Base-by-base conservation (phyloP, 2,797 vertebrate genomes). In the Pseudochromis fuscus region DNA sequence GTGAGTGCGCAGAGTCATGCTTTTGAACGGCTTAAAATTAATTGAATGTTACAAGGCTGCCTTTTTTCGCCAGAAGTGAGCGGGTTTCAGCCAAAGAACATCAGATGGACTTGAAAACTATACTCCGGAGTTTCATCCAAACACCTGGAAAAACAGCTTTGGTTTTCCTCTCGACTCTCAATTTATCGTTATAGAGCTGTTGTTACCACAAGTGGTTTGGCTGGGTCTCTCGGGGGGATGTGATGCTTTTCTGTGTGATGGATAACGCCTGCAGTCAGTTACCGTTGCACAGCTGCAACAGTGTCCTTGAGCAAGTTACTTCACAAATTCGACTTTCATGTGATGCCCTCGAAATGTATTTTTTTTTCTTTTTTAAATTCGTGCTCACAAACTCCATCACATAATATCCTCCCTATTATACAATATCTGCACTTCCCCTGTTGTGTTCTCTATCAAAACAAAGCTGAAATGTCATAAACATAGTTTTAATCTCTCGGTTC, bases 121-220 rank as follows among this genome's bases (percentile, higher is more conserved):
- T 11, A 53, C 72, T 30, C 48, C 15, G 53, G 83, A 79, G 73
- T 82, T 79, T 67, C 3, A 18, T 81, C 81, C 78, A 83, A 83
- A 84, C 89, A 91, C 88, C 90, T 91, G 89, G 82, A 88, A 86
- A 88, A 86, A 82, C 87, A 82, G 85, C 83, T 82, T 65, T 35
- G 71, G 74, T 65, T 86, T 85, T 83, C 69, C 59, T 87, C 79
- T 53, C 44, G 0, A 51, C 77, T 77, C 61, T 83, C 84, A 74
- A n/a, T 86, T 87, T 76, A 87, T 84, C 82, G 77, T 82, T 81
- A 44, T 72, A 85, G 5, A 75, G 82, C 70, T 82, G 82, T 81
- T 86, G 83, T 72, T 67, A 83, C 86, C 86, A 87, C 90, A 76
- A 83, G 79, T 77, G 89, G 87, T 89, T 89, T 90, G 89, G 89